Evolutionary conservation across 2,113 vertebrate genomes (phyloP).

Genomic region (Axis porcinus): DNA sequence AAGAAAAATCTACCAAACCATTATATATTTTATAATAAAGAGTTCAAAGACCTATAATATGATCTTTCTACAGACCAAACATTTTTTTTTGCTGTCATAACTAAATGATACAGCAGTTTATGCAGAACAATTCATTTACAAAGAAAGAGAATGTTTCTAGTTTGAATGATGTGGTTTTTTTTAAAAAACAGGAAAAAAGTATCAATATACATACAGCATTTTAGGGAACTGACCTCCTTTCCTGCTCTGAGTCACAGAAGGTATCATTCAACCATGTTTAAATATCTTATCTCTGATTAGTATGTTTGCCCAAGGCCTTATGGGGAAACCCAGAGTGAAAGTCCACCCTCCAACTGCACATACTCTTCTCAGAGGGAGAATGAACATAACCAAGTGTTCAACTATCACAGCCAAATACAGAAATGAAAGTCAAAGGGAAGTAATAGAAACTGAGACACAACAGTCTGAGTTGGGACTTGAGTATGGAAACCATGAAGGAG

Average conservation of each 20-base stretch:
- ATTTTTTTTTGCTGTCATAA: neutral
- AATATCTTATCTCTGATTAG: neutral
- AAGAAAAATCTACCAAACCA: neutral
- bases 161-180: neutral
- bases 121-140: neutral
- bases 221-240: neutral
- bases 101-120: neutral
- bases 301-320: neutral
- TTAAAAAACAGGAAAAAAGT: neutral
- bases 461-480: neutral
- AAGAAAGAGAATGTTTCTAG: neutral
- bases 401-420: neutral
- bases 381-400: neutral
- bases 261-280: neutral
- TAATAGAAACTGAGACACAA: neutral
- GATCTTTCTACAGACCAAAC: neutral
- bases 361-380: neutral
- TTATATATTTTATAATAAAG: neutral
- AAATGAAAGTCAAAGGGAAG: neutral
- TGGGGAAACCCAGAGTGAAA: neutral
- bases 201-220: neutral
- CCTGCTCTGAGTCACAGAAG: neutral
- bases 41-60: neutral
- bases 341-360: neutral
- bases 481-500: neutral